Evolutionary conservation across 92 coral and sea anemone species (phyloP).

Genomic region (Porites cylindrica): DNA sequence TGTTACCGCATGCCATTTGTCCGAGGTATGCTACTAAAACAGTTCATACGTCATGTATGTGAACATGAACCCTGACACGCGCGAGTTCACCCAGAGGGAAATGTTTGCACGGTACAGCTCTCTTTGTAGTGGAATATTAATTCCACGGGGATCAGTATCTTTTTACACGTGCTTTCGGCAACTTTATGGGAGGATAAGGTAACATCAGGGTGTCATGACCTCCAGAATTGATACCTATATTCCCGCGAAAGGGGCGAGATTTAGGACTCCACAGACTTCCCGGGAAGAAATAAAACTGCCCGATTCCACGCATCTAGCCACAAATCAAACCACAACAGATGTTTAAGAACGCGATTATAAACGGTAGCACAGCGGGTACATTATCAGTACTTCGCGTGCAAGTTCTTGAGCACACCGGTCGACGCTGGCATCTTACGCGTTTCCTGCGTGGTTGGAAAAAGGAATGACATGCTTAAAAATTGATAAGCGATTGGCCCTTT

Average conservation of each 20-base stretch:
- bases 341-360: background rate
- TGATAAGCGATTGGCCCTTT: background rate
- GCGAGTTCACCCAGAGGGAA: background rate
- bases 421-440: background rate
- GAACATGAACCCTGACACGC: no score
- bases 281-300: no score
- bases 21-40: no score
- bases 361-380: background rate
- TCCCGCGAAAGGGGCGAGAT: conserved; percentile 2
- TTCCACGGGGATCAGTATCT: background rate
- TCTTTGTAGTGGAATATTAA: background rate
- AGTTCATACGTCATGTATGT: no score
- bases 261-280: background rate
- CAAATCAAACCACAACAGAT: conserved; percentile 14
- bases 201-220: conserved; percentile 16
- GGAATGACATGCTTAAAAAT: background rate
- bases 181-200: conserved; percentile 1
- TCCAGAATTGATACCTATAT: background rate
- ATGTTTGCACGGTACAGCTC: background rate
- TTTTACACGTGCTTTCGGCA: no score
- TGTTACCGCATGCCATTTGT: no score
- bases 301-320: background rate
- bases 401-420: background rate
- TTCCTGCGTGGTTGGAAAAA: conserved; percentile 35
- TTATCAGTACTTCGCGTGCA: conserved; percentile 10